A percentile compares a stretch with the other conserved stretches of the same genome.
Evolutionary conservation across 2,888 invertebrate genomes (phyloP).

Genomic region (Caradrina kadenii): DNA sequence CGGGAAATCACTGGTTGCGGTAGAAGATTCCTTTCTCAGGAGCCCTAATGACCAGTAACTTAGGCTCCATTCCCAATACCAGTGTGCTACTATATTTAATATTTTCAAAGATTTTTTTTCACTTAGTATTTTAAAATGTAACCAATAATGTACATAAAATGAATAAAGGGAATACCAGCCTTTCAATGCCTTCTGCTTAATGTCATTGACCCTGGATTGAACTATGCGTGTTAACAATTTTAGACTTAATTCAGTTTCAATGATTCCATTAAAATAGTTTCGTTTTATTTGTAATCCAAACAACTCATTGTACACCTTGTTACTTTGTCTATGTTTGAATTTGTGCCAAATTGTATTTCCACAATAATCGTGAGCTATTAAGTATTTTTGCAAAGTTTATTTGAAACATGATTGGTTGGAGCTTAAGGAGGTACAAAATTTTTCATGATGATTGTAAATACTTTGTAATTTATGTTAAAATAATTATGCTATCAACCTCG

Average conservation of each 20-base stretch:
- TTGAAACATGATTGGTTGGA: slow-evolving; percentile 27
- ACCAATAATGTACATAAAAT: too few species aligned
- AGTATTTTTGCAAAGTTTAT: slow-evolving; percentile 37
- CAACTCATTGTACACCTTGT: slow-evolving; percentile 54
- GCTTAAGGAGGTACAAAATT: not conserved
- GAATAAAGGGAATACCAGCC: too few species aligned
- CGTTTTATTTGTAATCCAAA: slow-evolving; percentile 42
- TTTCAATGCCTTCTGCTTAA: too few species aligned
- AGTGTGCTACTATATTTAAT: too few species aligned
- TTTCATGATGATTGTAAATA: not conserved
- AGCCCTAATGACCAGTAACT: too few species aligned
- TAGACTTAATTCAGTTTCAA: slow-evolving; percentile 22
- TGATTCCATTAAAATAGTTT: slow-evolving; percentile 49
- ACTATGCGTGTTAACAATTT: not conserved
- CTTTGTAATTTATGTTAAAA: slow-evolving; percentile 11
- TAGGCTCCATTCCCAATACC: too few species aligned
- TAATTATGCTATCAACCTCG: not conserved
- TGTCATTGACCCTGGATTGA: not conserved
- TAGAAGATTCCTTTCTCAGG: too few species aligned
- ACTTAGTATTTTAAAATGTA: too few species aligned
- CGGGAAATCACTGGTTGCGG: too few species aligned
- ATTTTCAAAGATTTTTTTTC: too few species aligned
- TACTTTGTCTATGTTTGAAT: slow-evolving; percentile 62
- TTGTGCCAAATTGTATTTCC: slow-evolving; percentile 63
- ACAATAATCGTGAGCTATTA: slow-evolving; percentile 51